Evolutionary conservation across 2,113 vertebrate genomes (phyloP).

Genomic region (Gasterosteus nipponicus): DNA sequence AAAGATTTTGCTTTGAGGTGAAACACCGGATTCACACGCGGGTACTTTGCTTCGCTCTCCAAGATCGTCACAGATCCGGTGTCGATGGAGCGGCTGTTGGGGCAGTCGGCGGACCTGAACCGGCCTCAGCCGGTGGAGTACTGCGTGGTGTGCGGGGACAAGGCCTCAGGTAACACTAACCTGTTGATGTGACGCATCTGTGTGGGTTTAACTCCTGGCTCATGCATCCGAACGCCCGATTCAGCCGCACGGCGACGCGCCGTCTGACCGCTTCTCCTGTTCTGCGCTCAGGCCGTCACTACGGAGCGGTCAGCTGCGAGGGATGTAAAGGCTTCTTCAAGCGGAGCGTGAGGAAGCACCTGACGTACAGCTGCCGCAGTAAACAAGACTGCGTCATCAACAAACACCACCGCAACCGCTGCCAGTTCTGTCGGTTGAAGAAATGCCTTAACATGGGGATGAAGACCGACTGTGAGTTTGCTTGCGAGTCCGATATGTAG

Average conservation of each 20-base stretch:
- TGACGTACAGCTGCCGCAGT: slow-evolving; percentile 98
- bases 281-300: slow-evolving; percentile 89
- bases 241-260: neutral
- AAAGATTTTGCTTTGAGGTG: neutral
- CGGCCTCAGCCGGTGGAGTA: slow-evolving; percentile 94
- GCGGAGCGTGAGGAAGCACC: slow-evolving; percentile 95
- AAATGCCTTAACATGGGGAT: slow-evolving; percentile 99
- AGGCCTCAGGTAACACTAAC: slow-evolving; percentile 90
- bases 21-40: neutral
- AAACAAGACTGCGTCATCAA: slow-evolving; percentile 98
- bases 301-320: slow-evolving; percentile 98
- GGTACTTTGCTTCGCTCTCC: slow-evolving; percentile 35
- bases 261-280: slow-evolving; percentile 22
- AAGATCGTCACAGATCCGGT: slow-evolving; percentile 97
- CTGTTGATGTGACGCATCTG: neutral
- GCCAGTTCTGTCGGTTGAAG: slow-evolving; percentile 95
- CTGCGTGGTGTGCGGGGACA: slow-evolving; percentile 97
- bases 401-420: slow-evolving; percentile 98
- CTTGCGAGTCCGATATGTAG: neutral
- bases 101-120: slow-evolving; percentile 89
- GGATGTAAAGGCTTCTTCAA: slow-evolving; percentile 99
- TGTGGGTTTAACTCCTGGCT: neutral
- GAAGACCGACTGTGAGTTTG: slow-evolving; percentile 98
- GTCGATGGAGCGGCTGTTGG: slow-evolving; percentile 93
- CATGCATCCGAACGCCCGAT: neutral